These are phyloP conservation scores for Sinodicranocentrus sp. DNA, from an alignment of 2,888 invertebrate genomes.

Conservation along the genomic window DNA sequence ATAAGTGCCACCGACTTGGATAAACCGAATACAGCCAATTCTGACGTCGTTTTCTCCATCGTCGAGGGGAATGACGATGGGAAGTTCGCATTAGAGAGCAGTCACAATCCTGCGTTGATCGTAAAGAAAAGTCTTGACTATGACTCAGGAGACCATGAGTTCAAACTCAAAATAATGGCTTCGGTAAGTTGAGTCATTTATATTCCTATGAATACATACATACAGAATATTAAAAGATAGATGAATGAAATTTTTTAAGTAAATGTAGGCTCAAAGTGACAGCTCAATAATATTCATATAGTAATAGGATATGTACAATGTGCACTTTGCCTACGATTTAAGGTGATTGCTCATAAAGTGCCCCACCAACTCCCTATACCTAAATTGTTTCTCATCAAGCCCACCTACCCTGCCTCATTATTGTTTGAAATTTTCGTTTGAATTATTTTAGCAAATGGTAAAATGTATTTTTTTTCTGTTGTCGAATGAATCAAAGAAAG, in stretches of 20 bases:
- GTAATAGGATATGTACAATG: too few species aligned
- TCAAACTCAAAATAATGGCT: conserved; percentile 86
- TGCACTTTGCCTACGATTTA: too few species aligned
- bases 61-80: conserved; percentile 85
- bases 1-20: conserved; percentile 90
- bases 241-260: too few species aligned
- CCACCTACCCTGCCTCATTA: too few species aligned
- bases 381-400: too few species aligned
- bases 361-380: too few species aligned
- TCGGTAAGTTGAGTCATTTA: conserved; percentile 81
- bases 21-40: conserved; percentile 93
- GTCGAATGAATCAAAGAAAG: too few species aligned
- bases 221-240: background rate
- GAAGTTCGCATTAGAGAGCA: conserved; percentile 88
- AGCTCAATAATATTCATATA: conserved; percentile 14
- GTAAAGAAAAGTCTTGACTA: conserved; percentile 87
- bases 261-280: conserved; percentile 6
- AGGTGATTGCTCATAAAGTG: too few species aligned
- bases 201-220: too few species aligned
- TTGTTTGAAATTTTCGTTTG: too few species aligned
- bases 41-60: conserved; percentile 90
- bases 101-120: conserved; percentile 86
- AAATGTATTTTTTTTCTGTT: too few species aligned
- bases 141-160: conserved; percentile 88
- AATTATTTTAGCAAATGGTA: too few species aligned